phyloP scores from a whole-genome alignment of 2,113 vertebrate species.

The Nycticorax nycticorax region DNA sequence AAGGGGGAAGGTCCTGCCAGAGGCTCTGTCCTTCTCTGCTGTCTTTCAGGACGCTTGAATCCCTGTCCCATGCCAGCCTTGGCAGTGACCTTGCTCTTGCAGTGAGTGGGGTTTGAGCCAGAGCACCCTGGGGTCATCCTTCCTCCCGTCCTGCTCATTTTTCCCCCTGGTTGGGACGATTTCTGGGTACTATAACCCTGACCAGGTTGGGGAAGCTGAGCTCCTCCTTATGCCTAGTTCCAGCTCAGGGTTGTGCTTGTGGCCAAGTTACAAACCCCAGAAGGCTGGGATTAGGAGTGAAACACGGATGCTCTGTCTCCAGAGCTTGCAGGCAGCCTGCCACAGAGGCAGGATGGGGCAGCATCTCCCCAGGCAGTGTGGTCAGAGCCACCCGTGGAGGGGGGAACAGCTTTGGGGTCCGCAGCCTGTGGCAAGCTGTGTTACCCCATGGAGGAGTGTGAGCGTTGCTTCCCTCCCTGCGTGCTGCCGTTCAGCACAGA shows the following conservation, averaged over 20 bases:
- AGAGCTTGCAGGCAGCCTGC: background rate
- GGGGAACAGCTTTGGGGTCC: background rate
- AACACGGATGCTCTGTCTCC: background rate
- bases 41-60: conserved; percentile 2
- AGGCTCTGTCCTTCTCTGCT: background rate
- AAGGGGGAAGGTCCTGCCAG: background rate
- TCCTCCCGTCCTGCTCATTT: background rate
- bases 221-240: background rate
- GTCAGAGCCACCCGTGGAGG: background rate
- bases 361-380: background rate
- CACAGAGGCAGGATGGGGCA: fast-evolving
- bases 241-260: background rate
- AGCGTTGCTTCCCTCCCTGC: fast-evolving
- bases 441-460: fast-evolving
- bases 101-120: background rate
- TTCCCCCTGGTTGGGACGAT: background rate
- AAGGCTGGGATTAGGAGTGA: background rate
- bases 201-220: background rate
- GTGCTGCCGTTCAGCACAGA: fast-evolving
- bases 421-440: background rate
- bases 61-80: background rate
- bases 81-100: background rate
- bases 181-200: background rate
- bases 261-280: background rate
- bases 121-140: background rate